Base-by-base conservation (phyloP, 2,888 invertebrate species). In the Holacanthella duospinosa region DNA sequence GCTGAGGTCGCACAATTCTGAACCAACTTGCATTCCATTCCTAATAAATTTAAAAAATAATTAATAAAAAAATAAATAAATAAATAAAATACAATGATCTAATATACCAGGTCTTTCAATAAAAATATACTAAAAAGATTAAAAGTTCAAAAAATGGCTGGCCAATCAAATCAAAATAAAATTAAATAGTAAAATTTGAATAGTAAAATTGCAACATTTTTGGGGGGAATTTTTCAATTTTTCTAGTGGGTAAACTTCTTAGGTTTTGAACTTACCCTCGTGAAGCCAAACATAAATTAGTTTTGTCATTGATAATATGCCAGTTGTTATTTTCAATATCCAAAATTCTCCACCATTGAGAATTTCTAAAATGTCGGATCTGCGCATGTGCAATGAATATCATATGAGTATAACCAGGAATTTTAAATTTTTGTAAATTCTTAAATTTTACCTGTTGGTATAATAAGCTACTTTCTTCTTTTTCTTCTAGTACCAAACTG, bases 1-100 rank as follows among this genome's bases (percentile, higher is more conserved):
- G 55, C 55, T 55, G 28, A 29, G 28, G 55, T 55, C 55, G 27
- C 55, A 55, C 9, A 55, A 6, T 55, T 55, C 55, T 4, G 28
- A 6, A 6, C 27, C 25, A 6, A 55, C 55, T 29, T 55, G 55
- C 9, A 28, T 26, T 12, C 55, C 55, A 19, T 6, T 25, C 9
- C 55, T 55, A 29, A 55, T 6, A 36, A n/a, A n/a, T n/a, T n/a
- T n/a, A n/a, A n/a, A n/a, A n/a, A n/a, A n/a, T n/a, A n/a, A n/a
- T n/a, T n/a, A n/a, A n/a, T n/a, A n/a, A n/a, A n/a, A n/a, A n/a
- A n/a, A n/a, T n/a, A n/a, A n/a, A n/a, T n/a, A n/a, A n/a, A n/a
- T n/a, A n/a, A n/a, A n/a, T n/a, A n/a, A n/a, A n/a, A n/a, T n/a
- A n/a, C n/a, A n/a, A n/a, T n/a, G n/a, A n/a, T n/a, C n/a, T n/a